Conservation (phyloP, 2,797 vertebrate species). For the Helarctos malayanus region DNA sequence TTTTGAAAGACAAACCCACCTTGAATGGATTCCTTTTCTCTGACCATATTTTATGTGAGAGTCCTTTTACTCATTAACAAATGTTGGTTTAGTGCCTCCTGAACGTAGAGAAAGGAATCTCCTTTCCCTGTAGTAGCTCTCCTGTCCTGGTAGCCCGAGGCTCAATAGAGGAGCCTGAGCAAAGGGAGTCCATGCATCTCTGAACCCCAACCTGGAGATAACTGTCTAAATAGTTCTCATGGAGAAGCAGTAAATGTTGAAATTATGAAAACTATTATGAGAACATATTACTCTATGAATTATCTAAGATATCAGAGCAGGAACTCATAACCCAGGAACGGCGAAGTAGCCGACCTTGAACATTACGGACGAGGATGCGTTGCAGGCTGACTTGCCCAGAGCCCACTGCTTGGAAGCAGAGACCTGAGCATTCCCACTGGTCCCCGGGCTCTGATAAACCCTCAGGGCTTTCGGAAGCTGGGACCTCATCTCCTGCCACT, state of each 20-base stretch:
- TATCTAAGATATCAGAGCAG: background rate
- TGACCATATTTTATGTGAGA: background rate
- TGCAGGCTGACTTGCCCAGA: background rate
- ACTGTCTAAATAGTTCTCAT: background rate
- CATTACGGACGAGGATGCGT: background rate
- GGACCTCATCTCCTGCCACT: background rate
- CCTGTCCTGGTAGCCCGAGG: fast-evolving
- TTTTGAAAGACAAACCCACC: background rate
- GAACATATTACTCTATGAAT: background rate
- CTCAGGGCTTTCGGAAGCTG: background rate
- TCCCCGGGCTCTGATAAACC: background rate
- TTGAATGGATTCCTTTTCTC: background rate
- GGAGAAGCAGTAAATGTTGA: background rate
- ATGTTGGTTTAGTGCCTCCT: background rate
- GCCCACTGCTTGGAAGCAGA: background rate
- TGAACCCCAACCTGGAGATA: background rate
- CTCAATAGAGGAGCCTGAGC: background rate
- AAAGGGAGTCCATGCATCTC: background rate
- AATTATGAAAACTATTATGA: background rate
- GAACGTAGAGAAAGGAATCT: background rate
- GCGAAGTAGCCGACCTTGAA: background rate
- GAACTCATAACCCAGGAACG: background rate
- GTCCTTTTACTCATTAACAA: background rate
- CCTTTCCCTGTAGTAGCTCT: background rate
- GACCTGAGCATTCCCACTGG: background rate